These are phyloP conservation scores for Sebastes schlegelii DNA, from an alignment of 2,113 vertebrate genomes.

Conservation along the genomic window DNA sequence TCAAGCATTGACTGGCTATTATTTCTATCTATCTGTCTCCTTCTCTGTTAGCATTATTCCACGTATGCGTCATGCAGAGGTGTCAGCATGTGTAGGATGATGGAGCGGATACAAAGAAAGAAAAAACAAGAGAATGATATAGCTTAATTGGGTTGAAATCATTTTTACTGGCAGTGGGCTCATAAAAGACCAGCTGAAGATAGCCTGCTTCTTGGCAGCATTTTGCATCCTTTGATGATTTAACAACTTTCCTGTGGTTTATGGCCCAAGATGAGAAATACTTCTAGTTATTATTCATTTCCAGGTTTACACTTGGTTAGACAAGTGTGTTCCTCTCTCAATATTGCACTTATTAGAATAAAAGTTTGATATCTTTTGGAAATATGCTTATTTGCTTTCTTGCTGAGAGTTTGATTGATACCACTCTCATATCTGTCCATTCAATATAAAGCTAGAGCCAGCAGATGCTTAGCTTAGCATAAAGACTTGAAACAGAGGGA, in stretches of 20 bases:
- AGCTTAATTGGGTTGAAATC: conserved; percentile 75
- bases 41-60: conserved; percentile 30
- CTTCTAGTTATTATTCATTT: conserved; percentile 61
- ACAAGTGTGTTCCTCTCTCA: conserved; percentile 24
- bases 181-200: conserved; percentile 75
- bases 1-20: conserved; percentile 12
- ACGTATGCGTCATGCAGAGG: conserved; percentile 53
- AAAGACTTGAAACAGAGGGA: background rate
- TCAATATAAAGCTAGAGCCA: background rate
- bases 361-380: background rate
- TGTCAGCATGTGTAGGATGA: conserved; percentile 48
- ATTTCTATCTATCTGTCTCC: conserved; percentile 36
- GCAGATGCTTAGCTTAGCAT: background rate
- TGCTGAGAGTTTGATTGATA: background rate
- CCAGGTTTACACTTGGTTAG: conserved; percentile 55
- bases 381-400: background rate
- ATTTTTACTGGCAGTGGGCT: conserved; percentile 75
- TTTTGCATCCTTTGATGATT: conserved; percentile 70
- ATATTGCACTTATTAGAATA: background rate
- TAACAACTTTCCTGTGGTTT: conserved; percentile 69
- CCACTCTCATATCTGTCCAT: background rate
- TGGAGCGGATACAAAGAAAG: conserved; percentile 48
- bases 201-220: conserved; percentile 70
- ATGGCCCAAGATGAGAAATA: conserved; percentile 57
- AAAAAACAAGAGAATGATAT: conserved; percentile 43